Percentiles rank a stretch among this genome's conserved stretches.
Evolutionary conservation across 2,797 vertebrate species (phyloP).

Genomic region (Lemur catta): DNA sequence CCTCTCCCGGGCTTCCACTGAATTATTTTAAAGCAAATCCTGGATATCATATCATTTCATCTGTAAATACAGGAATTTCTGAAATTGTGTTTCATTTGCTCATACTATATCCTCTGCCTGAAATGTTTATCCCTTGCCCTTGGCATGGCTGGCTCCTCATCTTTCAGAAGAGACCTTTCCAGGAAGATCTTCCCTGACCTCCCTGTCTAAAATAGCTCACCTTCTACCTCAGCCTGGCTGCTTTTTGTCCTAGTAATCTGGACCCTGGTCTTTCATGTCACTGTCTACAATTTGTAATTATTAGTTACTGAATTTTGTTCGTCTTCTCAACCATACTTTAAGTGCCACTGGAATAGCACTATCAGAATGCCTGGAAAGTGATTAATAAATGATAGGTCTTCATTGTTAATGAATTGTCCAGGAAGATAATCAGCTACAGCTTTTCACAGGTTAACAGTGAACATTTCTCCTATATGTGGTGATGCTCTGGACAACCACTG

Average conservation of each 20-base stretch:
- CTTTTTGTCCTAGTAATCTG: background rate
- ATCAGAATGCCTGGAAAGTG: background rate
- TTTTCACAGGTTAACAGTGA: background rate
- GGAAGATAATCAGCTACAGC: background rate
- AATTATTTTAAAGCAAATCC: constrained; percentile 15
- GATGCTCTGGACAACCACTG: background rate
- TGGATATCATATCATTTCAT: background rate
- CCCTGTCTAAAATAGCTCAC: background rate
- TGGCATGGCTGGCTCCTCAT: background rate
- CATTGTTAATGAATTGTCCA: background rate
- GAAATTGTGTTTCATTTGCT: background rate
- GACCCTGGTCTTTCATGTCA: background rate
- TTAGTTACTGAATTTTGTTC: background rate
- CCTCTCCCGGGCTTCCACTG: background rate
- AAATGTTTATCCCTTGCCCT: background rate
- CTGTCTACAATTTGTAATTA: background rate
- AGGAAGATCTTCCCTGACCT: background rate
- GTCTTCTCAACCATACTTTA: background rate
- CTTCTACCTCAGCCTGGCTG: background rate
- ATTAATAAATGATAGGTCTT: background rate
- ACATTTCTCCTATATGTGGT: background rate
- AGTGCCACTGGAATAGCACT: background rate
- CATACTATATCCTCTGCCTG: background rate
- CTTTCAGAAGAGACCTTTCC: background rate
- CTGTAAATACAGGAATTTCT: background rate